Evolutionary conservation across 92 coral and sea anemone species (phyloP).

Genomic region (Metridium senile): DNA sequence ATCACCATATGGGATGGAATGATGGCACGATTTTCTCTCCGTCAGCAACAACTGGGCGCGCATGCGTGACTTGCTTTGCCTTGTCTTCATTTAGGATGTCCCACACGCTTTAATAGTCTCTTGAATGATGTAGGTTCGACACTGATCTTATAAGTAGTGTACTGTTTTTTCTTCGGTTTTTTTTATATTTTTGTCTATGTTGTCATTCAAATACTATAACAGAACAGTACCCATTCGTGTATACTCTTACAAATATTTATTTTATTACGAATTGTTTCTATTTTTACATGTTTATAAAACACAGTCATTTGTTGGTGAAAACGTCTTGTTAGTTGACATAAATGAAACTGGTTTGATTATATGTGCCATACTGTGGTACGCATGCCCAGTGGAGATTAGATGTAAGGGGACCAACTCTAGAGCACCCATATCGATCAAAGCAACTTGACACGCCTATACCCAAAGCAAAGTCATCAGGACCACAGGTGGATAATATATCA

Average conservation of each 20-base stretch:
- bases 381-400: slow-evolving; percentile 82
- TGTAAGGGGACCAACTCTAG: slow-evolving; percentile 83
- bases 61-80: not conserved
- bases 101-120: no score
- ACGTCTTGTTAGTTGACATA: slow-evolving; percentile 53
- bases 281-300: no score
- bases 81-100: not conserved
- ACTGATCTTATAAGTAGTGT: no score
- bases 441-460: slow-evolving; percentile 89
- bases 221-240: no score
- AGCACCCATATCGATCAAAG: slow-evolving; percentile 82
- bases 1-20: not conserved
- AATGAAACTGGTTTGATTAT: slow-evolving; percentile 77
- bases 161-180: no score
- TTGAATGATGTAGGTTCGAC: no score
- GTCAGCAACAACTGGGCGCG: slow-evolving; percentile 88
- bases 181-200: no score
- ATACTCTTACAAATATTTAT: no score
- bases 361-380: slow-evolving; percentile 72
- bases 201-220: no score
- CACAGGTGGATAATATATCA: slow-evolving; percentile 77
- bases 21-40: slow-evolving; percentile 46
- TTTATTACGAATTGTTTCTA: no score
- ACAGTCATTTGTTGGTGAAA: no score
- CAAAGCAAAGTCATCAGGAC: slow-evolving; percentile 86